Base-by-base conservation (phyloP, 1,140 invertebrate species). In the Muscidifurax raptorellus region DNA sequence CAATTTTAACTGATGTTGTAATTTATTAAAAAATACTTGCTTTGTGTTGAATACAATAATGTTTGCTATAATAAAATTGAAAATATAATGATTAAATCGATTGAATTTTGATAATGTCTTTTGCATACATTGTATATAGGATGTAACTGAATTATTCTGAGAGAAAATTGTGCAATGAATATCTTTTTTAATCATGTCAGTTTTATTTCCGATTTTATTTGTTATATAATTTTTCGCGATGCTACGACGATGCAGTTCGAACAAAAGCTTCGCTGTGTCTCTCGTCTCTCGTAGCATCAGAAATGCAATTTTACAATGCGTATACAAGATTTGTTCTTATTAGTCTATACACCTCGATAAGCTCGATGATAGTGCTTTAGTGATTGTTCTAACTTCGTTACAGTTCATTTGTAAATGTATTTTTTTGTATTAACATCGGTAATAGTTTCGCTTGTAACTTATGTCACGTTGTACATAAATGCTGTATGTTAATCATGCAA, bases 341-440 rank as follows among this genome's bases (percentile, higher is more conserved):
- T 80, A 80, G 32, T 80, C 28, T 27, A 75, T 84, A 84, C 25
- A 74, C 28, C 44, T 75, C 28, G n/a, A 84, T 80, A 84, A 80
- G 77, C 77, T 84, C 78, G 71, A 84, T 80, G 77, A 67, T 30
- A 75, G 32, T 75, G 69, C 59, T 75, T 66, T 22, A 80, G n/a
- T 84, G 77, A 84, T 84, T 84, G 83, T 84, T 84, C 40, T 84
- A 84, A 75, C 15, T 84, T 79, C 15, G 22, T 78, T 83, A 71
- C 36, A 80, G 66, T 28, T 84, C 40, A 79, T 72, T 79, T 84
- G 32, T 84, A 59, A 64, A 59, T 79, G 15, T 59, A 79, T 59
- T 72, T 27, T 75, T 84, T 40, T 74, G 5, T 74, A 84, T 47
- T 44, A 84, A 72, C 28, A 64, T 83, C 27, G 66, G 13, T 66